Evolutionary conservation across 2,797 vertebrate genomes (phyloP), one percentile per base, ranked within the genome.

Genomic region (Chiroxiphia lanceolata): DNA sequence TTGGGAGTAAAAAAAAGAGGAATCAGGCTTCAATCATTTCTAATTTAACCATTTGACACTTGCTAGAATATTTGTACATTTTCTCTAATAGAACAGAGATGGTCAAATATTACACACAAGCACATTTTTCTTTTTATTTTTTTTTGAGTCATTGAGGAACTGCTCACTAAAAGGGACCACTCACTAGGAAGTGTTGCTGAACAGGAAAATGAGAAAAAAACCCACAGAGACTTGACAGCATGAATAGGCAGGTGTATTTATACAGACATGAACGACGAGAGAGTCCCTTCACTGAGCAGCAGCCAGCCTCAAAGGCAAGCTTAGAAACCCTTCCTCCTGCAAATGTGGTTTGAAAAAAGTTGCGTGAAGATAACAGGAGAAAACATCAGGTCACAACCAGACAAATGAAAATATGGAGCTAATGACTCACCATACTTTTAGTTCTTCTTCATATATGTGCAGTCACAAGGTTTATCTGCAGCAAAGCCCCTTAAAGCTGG

Each of bases 221-320:
- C 13, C 54, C 56, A n/a, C 13, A 53, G 25, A 87, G 31, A 12
- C 47, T 33, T 59, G 50, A 34, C n/a, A 59, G 15, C 16, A 18
- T n/a, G 16, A 82, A 36, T 31, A 67, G 33, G 42, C 31, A 71
- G 20, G 17, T 89, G 67, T 65, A 31, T 69, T 36, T 75, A 21
- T 38, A 45, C 10, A 47, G 40, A 44, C 9, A 4, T 5, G 15
- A 54, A 18, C 1, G 3, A 22, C 0, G 0, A 70, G 19, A 77
- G 15, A 5, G 13, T 76, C 21, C 23, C 85, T 51, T 84, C 33
- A 11, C 20, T 20, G 23, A 69, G 47, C 1, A 4, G 33, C 63
- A 89, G 23, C 36, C n/a, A 69, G 13, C 15, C n/a, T 25, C n/a
- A 27, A 59, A 81, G 26, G 53, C 78, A 48, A 60, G 34, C 38